A percentile compares a stretch with the other conserved stretches of the same genome.
These are phyloP conservation scores for Candoia aspera DNA, from an alignment of 2,113 vertebrate species.

Conservation along the genomic window DNA sequence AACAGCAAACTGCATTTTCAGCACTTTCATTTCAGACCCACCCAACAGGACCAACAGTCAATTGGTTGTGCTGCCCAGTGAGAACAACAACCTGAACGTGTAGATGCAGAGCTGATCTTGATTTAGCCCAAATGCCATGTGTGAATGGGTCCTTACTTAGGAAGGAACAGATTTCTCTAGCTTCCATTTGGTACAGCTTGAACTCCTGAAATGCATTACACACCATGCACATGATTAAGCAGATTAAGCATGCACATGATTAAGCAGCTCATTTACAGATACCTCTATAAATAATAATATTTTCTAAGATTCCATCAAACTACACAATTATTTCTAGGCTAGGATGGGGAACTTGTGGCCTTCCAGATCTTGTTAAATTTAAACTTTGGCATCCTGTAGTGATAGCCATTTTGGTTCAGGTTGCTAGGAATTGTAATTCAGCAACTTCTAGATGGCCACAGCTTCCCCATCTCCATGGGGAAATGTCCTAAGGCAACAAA, in stretches of 20 bases:
- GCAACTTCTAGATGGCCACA: not conserved
- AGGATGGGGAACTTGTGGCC: not conserved
- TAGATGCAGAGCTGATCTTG: not conserved
- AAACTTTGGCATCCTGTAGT: not conserved
- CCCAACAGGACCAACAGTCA: not conserved
- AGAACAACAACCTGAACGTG: not conserved
- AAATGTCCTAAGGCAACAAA: not conserved
- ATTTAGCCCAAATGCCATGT: not conserved
- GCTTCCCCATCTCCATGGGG: not conserved
- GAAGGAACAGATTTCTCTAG: not conserved
- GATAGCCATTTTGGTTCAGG: not conserved
- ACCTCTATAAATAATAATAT: not conserved
- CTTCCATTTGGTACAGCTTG: conserved; percentile 10
- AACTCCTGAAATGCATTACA: conserved; percentile 1
- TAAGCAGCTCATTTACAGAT: not conserved
- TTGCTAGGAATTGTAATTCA: not conserved
- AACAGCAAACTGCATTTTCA: not conserved
- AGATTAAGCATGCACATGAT: not conserved
- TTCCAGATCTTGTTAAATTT: not conserved
- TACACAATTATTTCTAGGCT: not conserved
- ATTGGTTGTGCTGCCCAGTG: not conserved
- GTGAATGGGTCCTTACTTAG: not conserved
- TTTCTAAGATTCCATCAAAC: not conserved
- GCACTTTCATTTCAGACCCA: too few relatives aligned
- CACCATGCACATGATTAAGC: not conserved